Base-by-base conservation (phyloP, 2,113 vertebrate genomes). In the Pelecanus crispus region DNA sequence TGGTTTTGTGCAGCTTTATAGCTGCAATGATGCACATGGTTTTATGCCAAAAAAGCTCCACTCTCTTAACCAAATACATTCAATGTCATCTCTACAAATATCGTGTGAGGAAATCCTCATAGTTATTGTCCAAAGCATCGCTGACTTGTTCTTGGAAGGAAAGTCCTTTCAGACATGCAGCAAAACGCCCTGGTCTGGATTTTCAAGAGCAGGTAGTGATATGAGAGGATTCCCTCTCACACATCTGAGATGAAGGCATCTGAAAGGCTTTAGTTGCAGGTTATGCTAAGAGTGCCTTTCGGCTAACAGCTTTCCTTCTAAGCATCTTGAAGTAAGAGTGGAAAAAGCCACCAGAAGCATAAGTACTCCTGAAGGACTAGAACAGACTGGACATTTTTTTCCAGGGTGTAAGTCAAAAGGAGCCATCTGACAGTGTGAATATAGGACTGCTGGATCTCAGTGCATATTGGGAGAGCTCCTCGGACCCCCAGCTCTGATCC, bases 401-500 rank as follows among this genome's bases (percentile, higher is more conserved):
- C 38, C 38, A 49, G 36, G 19, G 4, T 75, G 26, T 9, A 59
- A 36, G 31, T 56, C 40, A 85, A 72, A 31, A 62, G 32, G 26
- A 90, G 50, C 25, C 15, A 45, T 73, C 66, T 56, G 40, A 68
- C 38, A 62, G 59, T 4, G 17, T 7, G 47, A 74, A 50, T 22
- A 59, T 17, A 87, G 65, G 52, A 32, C 61, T 1, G 1, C 18
- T 0, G 4, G 59, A 63, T 84, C 59, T 78, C 1, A 0, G 22
- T 31, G 61, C 16, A 25, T 4, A 32, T 2, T 55, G 47, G 40
- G 42, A 94, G n/a, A 74, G 15, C n/a, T 84, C 34, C 55, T 88
- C 0, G 0, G 29, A 75, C 67, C 47, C 62, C 65, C 7, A 0
- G 1, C 26, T 65, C 63, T 73, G 73, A 81, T 55, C 52, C 47